Evolutionary conservation across 1,140 invertebrate species (phyloP), one percentile per base, ranked within the genome.

Genomic region (Zaprionus gabonicus): DNA sequence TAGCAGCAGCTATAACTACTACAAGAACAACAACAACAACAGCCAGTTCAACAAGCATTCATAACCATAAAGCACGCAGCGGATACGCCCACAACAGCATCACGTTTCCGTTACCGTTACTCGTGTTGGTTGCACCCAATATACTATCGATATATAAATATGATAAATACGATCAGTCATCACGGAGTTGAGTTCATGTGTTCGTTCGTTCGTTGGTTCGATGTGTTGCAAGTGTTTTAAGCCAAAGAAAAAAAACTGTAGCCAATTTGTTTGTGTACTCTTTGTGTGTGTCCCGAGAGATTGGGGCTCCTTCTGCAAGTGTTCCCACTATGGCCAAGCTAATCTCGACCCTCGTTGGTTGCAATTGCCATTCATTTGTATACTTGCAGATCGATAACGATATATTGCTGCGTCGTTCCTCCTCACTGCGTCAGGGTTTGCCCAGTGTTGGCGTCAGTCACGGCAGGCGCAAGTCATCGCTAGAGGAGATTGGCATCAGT

Each of bases 401-500:
- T 81, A 97, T 97, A 59, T 93, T 97, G 6, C 93, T 98, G 41
- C 94, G 97, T 68, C 95, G 97, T 67, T 97, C 96, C 51, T 97
- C 97, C 87, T 98, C 97, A 1, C 93, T 98, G 17, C 94, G 97
- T 13, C 97, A 97, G 85, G 96, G 96, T 0, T 93, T 97, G 49
- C 93, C 83, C 81, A 94, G 85, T 82, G 93, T 87, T 56, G 93
- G 93, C 60, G 94, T 93, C 76, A 94, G 78, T 82, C 94, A 91
- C 85, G 94, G 87, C 7, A 93, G 95, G 28, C 93, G 96, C 64
- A 97, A 97, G 88, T 97, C 96, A 92, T 97, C 96, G 84, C 93
- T 97, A 36, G 97, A 98, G 93, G 97, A 98, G 92, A 96, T 98
- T 72, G 97, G 97, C 62, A 94, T 97, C 64, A 96, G 96, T 41